Conservation (phyloP, 2,888 invertebrate genomes). For the Melanchra persicariae region DNA sequence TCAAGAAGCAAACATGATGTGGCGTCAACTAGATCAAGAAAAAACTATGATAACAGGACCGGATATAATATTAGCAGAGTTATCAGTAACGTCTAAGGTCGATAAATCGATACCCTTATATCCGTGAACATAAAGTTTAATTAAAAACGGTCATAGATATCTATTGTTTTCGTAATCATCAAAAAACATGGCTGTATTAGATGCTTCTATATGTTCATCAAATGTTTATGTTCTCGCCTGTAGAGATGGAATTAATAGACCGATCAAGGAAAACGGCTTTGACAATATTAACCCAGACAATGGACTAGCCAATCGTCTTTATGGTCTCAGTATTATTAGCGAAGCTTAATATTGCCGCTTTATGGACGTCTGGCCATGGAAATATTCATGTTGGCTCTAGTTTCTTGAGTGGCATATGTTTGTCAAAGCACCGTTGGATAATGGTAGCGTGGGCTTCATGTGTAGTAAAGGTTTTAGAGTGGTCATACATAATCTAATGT, state of each 20-base stretch:
- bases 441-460: slow-evolving; percentile 23
- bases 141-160: background rate
- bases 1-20: background rate
- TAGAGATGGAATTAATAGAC: slow-evolving; percentile 27
- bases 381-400: slow-evolving; percentile 21
- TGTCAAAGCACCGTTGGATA: slow-evolving; percentile 9
- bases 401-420: slow-evolving; percentile 6
- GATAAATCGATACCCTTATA: background rate
- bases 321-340: slow-evolving; percentile 19
- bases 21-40: slow-evolving; percentile 7
- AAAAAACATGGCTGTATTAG: too few relatives aligned
- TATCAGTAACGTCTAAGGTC: slow-evolving; percentile 4
- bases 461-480: slow-evolving; percentile 15
- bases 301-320: slow-evolving; percentile 23
- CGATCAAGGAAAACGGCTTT: slow-evolving; percentile 39
- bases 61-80: background rate
- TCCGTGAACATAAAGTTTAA: background rate
- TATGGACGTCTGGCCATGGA: slow-evolving; percentile 16
- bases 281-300: slow-evolving; percentile 38
- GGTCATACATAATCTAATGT: slow-evolving; percentile 1
- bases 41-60: background rate
- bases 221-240: background rate
- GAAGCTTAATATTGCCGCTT: slow-evolving; percentile 17
- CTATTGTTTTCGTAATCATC: background rate
- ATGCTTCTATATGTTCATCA: background rate